A percentile compares a stretch with the other conserved stretches of the same genome.
Conservation (phyloP, 2,888 invertebrate genomes). For the Caenorhabditis wallacei region DNA sequence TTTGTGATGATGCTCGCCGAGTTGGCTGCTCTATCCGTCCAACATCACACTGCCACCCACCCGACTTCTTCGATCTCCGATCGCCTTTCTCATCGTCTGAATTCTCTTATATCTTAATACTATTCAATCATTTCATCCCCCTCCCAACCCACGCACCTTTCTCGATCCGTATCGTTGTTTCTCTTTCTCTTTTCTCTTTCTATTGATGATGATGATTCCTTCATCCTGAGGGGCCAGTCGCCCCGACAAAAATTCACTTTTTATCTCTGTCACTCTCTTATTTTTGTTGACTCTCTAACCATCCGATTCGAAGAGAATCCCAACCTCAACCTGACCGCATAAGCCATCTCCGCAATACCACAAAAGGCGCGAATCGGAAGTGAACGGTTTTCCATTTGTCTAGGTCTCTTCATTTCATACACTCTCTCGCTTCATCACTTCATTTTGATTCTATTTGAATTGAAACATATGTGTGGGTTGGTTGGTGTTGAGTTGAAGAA, state of each 20-base stretch:
- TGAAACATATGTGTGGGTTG: conserved; percentile 45
- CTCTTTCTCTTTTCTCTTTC: conserved; percentile 29
- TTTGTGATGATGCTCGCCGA: conserved; percentile 41
- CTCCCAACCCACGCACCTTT: conserved; percentile 36
- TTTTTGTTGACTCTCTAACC: conserved; percentile 9
- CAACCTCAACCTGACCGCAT: conserved; percentile 34
- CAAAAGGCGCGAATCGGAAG: conserved; percentile 46
- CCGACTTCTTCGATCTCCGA: conserved; percentile 41
- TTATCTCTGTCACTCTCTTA: conserved; percentile 20
- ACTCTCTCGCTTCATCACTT: conserved; percentile 16
- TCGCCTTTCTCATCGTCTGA: conserved; percentile 15
- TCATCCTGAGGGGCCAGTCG: conserved; percentile 17
- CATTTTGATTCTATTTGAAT: conserved; percentile 39
- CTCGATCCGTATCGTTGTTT: conserved; percentile 17
- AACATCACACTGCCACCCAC: conserved; percentile 48
- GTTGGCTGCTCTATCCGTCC: conserved; percentile 25
- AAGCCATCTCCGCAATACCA: conserved; percentile 37
- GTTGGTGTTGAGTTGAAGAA: conserved; percentile 40
- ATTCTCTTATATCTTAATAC: conserved; percentile 17
- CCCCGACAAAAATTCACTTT: conserved; percentile 22
- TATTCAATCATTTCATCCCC: neutral
- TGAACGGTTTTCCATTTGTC: conserved; percentile 37
- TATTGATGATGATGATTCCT: conserved; percentile 36
- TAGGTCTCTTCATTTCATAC: conserved; percentile 13
- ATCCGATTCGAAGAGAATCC: conserved; percentile 30